Conservation (phyloP, 2,797 vertebrate species). For the Spatula clypeata region DNA sequence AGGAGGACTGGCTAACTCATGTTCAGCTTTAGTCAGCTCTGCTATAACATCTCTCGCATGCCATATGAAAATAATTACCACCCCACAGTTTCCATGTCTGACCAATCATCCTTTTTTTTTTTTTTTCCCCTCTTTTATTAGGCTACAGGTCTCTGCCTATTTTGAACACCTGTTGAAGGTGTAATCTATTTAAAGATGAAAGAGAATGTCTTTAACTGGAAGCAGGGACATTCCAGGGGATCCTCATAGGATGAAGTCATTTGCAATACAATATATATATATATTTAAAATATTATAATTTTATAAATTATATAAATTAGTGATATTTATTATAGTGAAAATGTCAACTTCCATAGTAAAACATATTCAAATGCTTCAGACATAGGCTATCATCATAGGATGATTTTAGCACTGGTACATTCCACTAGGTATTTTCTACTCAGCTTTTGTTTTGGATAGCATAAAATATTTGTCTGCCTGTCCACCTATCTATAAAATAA, state of each 20-base stretch:
- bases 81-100: slow-evolving; percentile 76
- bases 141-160: slow-evolving; percentile 43
- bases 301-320: background rate
- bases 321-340: slow-evolving; percentile 4
- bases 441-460: background rate
- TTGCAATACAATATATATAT: background rate
- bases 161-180: slow-evolving; percentile 68
- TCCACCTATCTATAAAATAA: background rate
- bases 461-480: background rate
- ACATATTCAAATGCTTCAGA: background rate
- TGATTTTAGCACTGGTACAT: background rate
- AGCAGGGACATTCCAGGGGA: background rate
- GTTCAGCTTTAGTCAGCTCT: slow-evolving; percentile 82
- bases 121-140: slow-evolving; percentile 29
- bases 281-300: no score
- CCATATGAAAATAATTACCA: slow-evolving; percentile 82
- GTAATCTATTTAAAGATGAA: slow-evolving; percentile 64
- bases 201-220: slow-evolving; percentile 38
- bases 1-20: slow-evolving; percentile 79
- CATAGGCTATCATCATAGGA: background rate
- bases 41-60: slow-evolving; percentile 77
- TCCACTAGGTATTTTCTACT: background rate
- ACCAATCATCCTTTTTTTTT: slow-evolving; percentile 60
- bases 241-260: background rate
- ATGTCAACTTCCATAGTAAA: background rate